Evolutionary conservation across 1,140 invertebrate genomes (phyloP).

Genomic region (Macrostomum lignano): DNA sequence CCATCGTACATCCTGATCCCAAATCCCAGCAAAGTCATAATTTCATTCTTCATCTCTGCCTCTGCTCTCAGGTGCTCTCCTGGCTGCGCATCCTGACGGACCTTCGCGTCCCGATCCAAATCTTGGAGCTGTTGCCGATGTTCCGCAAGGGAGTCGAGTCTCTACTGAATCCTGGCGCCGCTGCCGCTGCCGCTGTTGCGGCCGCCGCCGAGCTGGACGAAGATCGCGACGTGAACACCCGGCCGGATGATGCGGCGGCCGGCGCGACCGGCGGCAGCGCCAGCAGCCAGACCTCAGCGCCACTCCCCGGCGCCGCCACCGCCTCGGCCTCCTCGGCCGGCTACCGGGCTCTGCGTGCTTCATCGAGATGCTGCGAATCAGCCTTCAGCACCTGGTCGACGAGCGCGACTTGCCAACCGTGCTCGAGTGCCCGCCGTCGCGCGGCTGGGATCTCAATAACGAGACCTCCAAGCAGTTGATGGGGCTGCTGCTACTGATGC

Average conservation of each 20-base stretch:
- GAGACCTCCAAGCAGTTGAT: constrained; percentile 44
- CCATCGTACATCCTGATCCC: no score
- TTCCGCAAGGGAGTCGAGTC: constrained; percentile 16
- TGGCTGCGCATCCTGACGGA: constrained; percentile 20
- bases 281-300: no score
- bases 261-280: not conserved
- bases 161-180: no score
- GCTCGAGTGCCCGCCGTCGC: constrained; percentile 33
- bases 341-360: no score
- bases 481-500: constrained; percentile 49
- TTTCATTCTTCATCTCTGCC: no score
- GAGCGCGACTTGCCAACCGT: constrained; percentile 5
- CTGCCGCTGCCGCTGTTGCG: not conserved
- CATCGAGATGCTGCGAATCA: no score
- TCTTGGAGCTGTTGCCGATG: constrained; percentile 17
- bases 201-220: constrained; percentile 8
- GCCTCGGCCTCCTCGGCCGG: no score
- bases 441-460: constrained; percentile 47
- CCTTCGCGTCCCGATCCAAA: constrained; percentile 21
- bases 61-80: no score
- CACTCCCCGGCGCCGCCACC: no score
- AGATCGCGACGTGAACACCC: not conserved
- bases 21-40: no score
- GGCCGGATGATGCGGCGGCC: not conserved
- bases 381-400: not conserved